phyloP scores from a whole-genome alignment of 2,113 vertebrate species.

The Todiramphus saurophagus region DNA sequence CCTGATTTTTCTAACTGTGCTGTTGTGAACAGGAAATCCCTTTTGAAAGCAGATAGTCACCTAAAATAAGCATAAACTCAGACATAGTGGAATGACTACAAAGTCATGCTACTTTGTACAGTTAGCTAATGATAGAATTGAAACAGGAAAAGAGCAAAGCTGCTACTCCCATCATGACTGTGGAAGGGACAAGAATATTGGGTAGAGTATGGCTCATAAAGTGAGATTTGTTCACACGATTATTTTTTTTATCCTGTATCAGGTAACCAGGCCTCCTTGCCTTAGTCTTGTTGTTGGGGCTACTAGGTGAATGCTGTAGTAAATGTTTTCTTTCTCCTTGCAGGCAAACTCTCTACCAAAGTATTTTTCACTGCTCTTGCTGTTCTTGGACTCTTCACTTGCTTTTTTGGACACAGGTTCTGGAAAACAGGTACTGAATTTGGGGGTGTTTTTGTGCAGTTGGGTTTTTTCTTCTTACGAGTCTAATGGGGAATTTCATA shows the following conservation, averaged over 20 bases:
- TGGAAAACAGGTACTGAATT: conserved; percentile 88
- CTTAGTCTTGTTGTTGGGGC: neutral
- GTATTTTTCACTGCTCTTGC: conserved; percentile 87
- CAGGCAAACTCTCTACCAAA: conserved; percentile 87
- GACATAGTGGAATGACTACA: neutral
- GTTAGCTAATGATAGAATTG: neutral
- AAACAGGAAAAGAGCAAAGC: neutral
- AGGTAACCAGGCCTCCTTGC: neutral
- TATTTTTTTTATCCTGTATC: neutral
- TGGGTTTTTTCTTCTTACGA: neutral
- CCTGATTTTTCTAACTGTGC: neutral
- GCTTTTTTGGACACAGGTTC: conserved; percentile 92
- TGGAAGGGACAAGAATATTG: neutral
- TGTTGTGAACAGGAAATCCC: neutral
- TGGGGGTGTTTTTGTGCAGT: neutral
- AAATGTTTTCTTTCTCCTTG: neutral
- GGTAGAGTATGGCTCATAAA: neutral
- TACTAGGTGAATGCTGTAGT: neutral
- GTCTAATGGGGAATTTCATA: neutral
- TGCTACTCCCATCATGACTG: neutral
- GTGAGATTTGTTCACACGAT: neutral
- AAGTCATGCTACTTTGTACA: neutral
- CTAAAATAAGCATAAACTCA: neutral
- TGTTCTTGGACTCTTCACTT: conserved; percentile 87
- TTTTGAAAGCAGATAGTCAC: neutral